Evolutionary conservation across 2,797 vertebrate species (phyloP).

Genomic region (Xiphophorus birchmanni): DNA sequence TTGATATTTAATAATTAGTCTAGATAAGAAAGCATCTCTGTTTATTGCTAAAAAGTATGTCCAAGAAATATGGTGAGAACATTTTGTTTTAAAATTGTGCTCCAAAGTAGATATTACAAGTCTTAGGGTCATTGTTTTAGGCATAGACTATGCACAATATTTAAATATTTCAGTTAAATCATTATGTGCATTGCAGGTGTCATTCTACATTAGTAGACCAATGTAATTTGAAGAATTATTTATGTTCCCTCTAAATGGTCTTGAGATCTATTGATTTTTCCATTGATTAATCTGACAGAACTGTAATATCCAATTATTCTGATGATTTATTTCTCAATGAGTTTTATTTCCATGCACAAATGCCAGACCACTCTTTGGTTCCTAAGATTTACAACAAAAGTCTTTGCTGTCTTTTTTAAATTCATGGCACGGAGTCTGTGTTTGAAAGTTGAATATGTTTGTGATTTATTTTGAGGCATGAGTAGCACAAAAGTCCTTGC

Average conservation of each 20-base stretch:
- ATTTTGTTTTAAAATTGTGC: no score
- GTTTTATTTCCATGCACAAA: background rate
- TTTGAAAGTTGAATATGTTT: background rate
- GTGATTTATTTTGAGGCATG: slow-evolving; percentile 4
- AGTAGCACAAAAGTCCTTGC: background rate
- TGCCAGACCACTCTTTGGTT: background rate
- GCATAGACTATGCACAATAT: background rate
- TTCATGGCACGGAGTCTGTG: background rate
- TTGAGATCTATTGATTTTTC: background rate
- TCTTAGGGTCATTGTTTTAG: background rate
- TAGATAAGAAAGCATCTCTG: background rate
- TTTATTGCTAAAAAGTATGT: background rate
- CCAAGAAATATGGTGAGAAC: no score
- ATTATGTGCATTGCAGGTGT: background rate
- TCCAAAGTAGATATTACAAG: no score
- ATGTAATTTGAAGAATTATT: slow-evolving; percentile 2
- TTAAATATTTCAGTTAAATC: background rate
- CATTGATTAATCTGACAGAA: slow-evolving; percentile 7
- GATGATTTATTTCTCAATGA: slow-evolving; percentile 5
- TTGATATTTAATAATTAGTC: background rate
- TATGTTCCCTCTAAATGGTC: background rate
- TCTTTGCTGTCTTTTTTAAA: background rate
- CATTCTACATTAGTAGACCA: background rate
- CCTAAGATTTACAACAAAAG: background rate
- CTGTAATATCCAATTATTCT: slow-evolving; percentile 9